Evolutionary conservation across 2,797 vertebrate species (phyloP).

Genomic region (Neomorphus geoffroyi): DNA sequence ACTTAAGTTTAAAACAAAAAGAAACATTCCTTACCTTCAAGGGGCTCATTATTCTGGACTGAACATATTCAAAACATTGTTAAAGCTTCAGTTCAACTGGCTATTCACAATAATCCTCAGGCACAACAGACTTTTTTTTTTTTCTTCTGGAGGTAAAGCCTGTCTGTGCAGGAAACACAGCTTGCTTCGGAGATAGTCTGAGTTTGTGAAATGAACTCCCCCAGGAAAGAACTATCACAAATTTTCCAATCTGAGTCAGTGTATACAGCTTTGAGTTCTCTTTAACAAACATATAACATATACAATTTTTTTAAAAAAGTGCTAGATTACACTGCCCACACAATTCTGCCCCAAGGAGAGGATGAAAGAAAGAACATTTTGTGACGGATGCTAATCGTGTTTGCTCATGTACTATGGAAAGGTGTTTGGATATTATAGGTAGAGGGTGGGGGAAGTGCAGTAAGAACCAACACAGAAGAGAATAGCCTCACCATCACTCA

Average conservation of each 20-base stretch:
- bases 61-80: background rate
- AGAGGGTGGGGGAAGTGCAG: background rate
- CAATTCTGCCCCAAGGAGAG: conserved; percentile 13
- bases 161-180: conserved; percentile 1
- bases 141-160: background rate
- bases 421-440: background rate
- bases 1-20: background rate
- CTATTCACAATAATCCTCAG: background rate
- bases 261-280: background rate
- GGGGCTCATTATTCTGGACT: background rate
- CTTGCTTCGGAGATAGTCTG: background rate
- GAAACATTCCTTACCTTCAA: background rate
- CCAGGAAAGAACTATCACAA: background rate
- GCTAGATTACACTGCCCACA: background rate
- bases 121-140: background rate
- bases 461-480: background rate
- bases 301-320: background rate
- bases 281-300: background rate
- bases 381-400: conserved; percentile 41
- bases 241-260: background rate
- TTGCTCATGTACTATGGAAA: conserved; percentile 33
- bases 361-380: conserved; percentile 53
- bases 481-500: background rate
- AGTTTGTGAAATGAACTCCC: background rate
- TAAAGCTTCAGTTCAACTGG: background rate